Conservation (phyloP, 92 coral and sea anemone species). For the Nematostella vectensis region DNA sequence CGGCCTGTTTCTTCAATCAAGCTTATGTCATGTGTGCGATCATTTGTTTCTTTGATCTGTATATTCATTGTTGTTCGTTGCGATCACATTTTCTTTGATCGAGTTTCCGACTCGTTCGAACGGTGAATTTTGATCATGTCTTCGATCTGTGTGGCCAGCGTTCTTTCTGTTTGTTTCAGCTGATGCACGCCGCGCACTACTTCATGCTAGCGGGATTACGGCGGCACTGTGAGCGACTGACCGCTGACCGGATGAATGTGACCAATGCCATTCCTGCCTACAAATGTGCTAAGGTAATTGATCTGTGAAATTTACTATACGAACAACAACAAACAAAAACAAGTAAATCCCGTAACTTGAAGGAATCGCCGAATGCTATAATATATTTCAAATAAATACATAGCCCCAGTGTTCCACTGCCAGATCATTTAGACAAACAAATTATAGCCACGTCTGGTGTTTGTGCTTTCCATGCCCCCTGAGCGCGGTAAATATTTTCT, state of each 20-base stretch:
- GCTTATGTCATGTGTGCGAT: no score
- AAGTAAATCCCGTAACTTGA: no score
- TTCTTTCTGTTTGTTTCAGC: constrained; percentile 11
- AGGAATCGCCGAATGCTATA: background rate
- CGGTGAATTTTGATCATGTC: background rate
- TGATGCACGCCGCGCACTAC: constrained; percentile 47
- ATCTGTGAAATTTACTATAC: background rate
- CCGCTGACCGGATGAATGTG: constrained; percentile 21
- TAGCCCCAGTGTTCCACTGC: no score
- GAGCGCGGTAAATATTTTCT: no score
- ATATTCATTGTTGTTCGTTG: no score
- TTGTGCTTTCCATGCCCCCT: no score
- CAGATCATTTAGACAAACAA: no score
- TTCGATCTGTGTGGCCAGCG: background rate
- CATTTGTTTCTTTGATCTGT: no score
- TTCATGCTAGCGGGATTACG: constrained; percentile 52
- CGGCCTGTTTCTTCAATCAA: no score
- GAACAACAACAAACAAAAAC: background rate
- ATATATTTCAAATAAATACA: background rate
- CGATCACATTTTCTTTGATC: no score
- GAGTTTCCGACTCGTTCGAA: no score
- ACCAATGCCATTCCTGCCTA: constrained; percentile 36
- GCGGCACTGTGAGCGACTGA: constrained; percentile 50
- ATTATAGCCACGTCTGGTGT: no score
- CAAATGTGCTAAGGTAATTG: constrained; percentile 31